Evolutionary conservation across 2,113 vertebrate species (phyloP), one percentile per base, ranked within the genome.

Genomic region (Silurus meridionalis): DNA sequence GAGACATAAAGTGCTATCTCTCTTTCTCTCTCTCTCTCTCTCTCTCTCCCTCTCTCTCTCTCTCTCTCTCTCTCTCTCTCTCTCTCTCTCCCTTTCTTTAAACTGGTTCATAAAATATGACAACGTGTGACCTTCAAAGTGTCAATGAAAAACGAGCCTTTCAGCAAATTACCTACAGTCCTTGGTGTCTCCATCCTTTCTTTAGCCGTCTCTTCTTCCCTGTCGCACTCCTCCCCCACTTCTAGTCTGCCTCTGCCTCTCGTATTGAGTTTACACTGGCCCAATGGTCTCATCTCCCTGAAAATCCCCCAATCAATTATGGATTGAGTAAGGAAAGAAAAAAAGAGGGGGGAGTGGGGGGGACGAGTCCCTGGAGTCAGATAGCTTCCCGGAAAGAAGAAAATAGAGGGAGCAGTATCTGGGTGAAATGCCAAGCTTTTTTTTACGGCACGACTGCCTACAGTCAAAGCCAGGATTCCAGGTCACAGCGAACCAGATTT

Each of bases 301-400:
- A 80, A 91, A 91, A 89, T 91, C 87, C 83, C 87, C 10, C 28
- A 83, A 91, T 92, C 93, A 93, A 94, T 94, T 92, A 93, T 94
- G 91, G 83, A 92, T 91, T 50, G 72, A 80, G 48, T 28, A 83
- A 61, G 60, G 71, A 64, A 52, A 77, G 8, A 82, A 11, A 28
- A 52, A 37, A 85, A 53, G 64, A 60, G 87, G 82, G 67, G 78
- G 60, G 67, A 11, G 21, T 2, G 25, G 60, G 55, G 28, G 78
- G 46, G 21, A 52, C 11, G 83, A 15, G 61, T 58, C 84, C 63
- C 75, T 69, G 4, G 21, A n/a, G 83, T 50, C 28, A 46, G 66
- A 71, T 83, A 83, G n/a, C 55, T 58, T 79, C 66, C 53, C 46
- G 8, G 66, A 72, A 69, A 6, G n/a, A 10, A 67, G 17, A 15